phyloP scores from a whole-genome alignment of 2,797 vertebrate genomes.

The Ataeniobius toweri region DNA sequence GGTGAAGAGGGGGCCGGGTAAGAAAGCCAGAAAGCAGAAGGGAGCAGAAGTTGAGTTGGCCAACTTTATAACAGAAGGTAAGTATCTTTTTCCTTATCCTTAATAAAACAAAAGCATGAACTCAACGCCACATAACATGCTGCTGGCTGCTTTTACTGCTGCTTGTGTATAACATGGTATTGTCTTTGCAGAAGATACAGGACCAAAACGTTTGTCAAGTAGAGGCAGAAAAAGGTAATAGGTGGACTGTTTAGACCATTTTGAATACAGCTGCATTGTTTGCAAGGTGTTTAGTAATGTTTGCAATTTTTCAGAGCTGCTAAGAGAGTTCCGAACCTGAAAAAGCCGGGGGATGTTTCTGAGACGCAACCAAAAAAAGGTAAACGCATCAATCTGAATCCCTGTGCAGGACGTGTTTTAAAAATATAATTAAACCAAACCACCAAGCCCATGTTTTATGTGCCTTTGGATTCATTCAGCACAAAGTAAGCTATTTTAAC shows the following conservation, averaged over 20 bases:
- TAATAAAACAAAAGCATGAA: not conserved
- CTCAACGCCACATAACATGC: not conserved
- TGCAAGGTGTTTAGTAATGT: slow-evolving; percentile 15
- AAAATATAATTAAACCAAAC: not conserved
- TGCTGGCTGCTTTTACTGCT: not conserved
- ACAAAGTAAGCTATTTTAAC: not conserved
- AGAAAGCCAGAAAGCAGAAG: slow-evolving; percentile 90
- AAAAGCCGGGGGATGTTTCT: slow-evolving; percentile 53
- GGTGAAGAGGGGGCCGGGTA: slow-evolving; percentile 90
- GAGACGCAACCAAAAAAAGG: slow-evolving; percentile 72
- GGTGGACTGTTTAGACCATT: not conserved
- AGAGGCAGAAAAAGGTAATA: slow-evolving; percentile 88
- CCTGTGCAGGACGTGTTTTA: not conserved
- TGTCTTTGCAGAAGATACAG: slow-evolving; percentile 71
- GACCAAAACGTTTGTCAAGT: slow-evolving; percentile 86
- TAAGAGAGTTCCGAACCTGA: slow-evolving; percentile 70
- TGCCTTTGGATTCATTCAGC: not conserved
- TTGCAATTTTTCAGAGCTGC: slow-evolving; percentile 68
- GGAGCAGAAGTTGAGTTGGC: slow-evolving; percentile 91
- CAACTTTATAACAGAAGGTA: slow-evolving; percentile 86
- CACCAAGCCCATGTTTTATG: not conserved
- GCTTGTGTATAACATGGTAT: not conserved
- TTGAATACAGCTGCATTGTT: not conserved
- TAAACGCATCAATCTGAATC: slow-evolving; percentile 32
- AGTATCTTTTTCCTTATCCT: slow-evolving; percentile 13